phyloP scores from a whole-genome alignment of 2,113 vertebrate genomes.

The Bubo bubo region DNA sequence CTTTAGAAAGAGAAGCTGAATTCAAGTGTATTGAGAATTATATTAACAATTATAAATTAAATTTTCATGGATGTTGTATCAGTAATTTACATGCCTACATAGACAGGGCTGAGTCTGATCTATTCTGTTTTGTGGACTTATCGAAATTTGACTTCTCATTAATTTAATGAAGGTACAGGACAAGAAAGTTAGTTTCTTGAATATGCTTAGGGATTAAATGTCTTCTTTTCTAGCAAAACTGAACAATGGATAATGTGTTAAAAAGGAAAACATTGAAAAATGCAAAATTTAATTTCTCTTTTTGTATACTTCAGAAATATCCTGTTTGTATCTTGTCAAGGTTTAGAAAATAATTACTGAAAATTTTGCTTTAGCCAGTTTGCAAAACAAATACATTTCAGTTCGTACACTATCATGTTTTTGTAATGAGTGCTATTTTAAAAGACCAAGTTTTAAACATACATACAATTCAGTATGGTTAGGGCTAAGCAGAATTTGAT shows the following conservation, averaged over 20 bases:
- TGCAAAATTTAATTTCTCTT: neutral
- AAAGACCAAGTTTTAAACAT: neutral
- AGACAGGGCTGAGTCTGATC: neutral
- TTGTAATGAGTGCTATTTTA: neutral
- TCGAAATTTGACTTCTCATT: neutral
- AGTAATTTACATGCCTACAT: neutral
- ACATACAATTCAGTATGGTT: neutral
- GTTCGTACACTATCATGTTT: fast-evolving
- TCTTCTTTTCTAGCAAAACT: neutral
- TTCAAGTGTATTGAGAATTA: neutral
- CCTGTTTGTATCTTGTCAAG: neutral
- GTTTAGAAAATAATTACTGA: neutral
- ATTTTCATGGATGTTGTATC: neutral
- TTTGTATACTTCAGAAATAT: neutral
- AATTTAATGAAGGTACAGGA: neutral
- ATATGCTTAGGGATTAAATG: neutral
- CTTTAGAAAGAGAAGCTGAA: neutral
- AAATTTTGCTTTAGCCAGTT: neutral
- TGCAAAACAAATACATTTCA: neutral
- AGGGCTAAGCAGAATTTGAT: neutral
- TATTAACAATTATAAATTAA: neutral
- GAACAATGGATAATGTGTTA: neutral
- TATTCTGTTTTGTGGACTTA: neutral
- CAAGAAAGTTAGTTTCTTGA: neutral
- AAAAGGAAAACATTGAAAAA: neutral